Conservation (phyloP, 2,888 invertebrate species). For the Himalopsyche anomala region DNA sequence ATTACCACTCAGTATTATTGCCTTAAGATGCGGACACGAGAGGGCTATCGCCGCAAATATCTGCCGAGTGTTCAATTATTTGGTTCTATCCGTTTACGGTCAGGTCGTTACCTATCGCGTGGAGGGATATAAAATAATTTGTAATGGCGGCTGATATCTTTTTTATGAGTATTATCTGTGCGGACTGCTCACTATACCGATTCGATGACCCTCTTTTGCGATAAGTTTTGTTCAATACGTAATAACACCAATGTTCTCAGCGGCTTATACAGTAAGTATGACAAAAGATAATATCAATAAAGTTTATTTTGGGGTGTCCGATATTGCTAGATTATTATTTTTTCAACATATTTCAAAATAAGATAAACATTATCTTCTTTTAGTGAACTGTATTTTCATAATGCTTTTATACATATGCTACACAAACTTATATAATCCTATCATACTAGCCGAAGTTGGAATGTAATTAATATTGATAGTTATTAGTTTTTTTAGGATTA, state of each 20-base stretch:
- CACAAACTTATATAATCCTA: too few relatives aligned
- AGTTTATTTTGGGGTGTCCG: neutral
- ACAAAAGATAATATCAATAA: conserved; percentile 35
- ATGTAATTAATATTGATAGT: too few relatives aligned
- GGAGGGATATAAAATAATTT: conserved; percentile 57
- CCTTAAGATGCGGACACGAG: conserved; percentile 60
- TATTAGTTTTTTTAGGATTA: too few relatives aligned
- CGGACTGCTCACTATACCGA: conserved; percentile 37
- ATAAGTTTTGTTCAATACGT: conserved; percentile 40
- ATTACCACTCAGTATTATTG: conserved; percentile 64
- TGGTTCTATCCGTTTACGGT: conserved; percentile 49
- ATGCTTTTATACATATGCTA: too few relatives aligned
- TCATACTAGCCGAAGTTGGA: too few relatives aligned
- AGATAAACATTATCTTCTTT: too few relatives aligned
- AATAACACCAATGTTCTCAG: conserved; percentile 34
- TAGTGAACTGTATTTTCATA: too few relatives aligned
- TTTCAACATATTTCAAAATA: too few relatives aligned
- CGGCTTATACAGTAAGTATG: neutral
- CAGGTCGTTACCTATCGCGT: conserved; percentile 56
- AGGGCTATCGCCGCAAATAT: conserved; percentile 44
- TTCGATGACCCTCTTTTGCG: conserved; percentile 37
- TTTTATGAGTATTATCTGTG: conserved; percentile 50
- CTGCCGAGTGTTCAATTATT: conserved; percentile 57
- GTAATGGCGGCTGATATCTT: conserved; percentile 56
- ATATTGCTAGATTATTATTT: too few relatives aligned